These are phyloP conservation scores for Pedetes capensis DNA, from an alignment of 2,113 vertebrate genomes.

Conservation along the genomic window DNA sequence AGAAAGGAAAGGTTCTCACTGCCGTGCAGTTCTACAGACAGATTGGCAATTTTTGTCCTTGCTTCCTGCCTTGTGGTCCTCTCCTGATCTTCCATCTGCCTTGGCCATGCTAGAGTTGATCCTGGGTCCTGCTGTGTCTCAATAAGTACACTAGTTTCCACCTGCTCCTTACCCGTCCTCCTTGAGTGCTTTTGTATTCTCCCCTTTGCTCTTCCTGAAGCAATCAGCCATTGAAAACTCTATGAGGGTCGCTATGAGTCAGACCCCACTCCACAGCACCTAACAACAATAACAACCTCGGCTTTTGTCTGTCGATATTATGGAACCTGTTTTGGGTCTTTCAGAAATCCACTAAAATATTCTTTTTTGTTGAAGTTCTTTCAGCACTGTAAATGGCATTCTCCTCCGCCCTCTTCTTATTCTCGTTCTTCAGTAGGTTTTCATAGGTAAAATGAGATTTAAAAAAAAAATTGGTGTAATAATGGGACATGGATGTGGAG, in stretches of 20 bases:
- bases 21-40: not conserved
- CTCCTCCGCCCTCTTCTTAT: accelerated
- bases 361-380: not conserved
- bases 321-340: not conserved
- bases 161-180: not conserved
- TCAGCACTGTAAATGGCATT: not conserved
- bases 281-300: no score
- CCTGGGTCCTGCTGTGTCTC: not conserved
- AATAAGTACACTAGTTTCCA: not conserved
- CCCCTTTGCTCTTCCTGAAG: no score
- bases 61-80: not conserved
- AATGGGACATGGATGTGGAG: not conserved
- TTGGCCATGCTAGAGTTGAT: not conserved
- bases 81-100: not conserved
- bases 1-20: not conserved
- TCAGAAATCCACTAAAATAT: not conserved
- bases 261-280: no score
- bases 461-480: not conserved
- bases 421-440: not conserved
- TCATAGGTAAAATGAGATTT: not conserved
- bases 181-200: not conserved
- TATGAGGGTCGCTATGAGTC: no score
- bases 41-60: not conserved
- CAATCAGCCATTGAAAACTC: no score
- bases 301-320: not conserved